These are phyloP conservation scores for Macrobrachium nipponense DNA, from an alignment of 1,140 invertebrate species.

Conservation along the genomic window DNA sequence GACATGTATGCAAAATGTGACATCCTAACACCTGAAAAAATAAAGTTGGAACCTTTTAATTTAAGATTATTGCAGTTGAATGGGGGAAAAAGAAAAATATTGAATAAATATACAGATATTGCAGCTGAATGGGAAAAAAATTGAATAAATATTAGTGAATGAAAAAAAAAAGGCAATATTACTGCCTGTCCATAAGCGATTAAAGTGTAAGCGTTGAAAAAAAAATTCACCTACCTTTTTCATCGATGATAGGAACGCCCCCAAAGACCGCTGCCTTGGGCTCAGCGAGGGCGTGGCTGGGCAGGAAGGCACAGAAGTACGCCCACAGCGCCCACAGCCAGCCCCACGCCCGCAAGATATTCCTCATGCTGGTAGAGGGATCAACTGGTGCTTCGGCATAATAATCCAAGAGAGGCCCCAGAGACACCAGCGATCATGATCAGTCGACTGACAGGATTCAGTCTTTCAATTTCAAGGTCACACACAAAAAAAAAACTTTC, in stretches of 20 bases:
- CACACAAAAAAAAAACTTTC: too few species aligned
- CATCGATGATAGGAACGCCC: constrained; percentile 56
- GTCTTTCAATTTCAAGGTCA: too few species aligned
- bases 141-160: too few species aligned
- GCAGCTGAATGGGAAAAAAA: too few species aligned
- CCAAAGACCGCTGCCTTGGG: constrained; percentile 55
- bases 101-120: too few species aligned
- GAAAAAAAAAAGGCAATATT: too few species aligned
- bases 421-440: constrained; percentile 28
- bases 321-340: constrained; percentile 50
- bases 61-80: too few species aligned
- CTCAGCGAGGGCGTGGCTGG: constrained; percentile 52
- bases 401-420: neutral
- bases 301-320: constrained; percentile 46
- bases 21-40: too few species aligned
- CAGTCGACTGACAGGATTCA: neutral
- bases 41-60: too few species aligned
- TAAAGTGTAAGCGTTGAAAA: neutral
- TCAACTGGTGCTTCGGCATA: constrained; percentile 50
- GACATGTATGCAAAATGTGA: too few species aligned
- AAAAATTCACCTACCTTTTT: constrained; percentile 42
- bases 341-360: constrained; percentile 32
- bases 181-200: too few species aligned
- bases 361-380: constrained; percentile 39
- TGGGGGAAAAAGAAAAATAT: too few species aligned